Conservation (phyloP, 2,797 vertebrate species). For the Chloroceryle amazona region DNA sequence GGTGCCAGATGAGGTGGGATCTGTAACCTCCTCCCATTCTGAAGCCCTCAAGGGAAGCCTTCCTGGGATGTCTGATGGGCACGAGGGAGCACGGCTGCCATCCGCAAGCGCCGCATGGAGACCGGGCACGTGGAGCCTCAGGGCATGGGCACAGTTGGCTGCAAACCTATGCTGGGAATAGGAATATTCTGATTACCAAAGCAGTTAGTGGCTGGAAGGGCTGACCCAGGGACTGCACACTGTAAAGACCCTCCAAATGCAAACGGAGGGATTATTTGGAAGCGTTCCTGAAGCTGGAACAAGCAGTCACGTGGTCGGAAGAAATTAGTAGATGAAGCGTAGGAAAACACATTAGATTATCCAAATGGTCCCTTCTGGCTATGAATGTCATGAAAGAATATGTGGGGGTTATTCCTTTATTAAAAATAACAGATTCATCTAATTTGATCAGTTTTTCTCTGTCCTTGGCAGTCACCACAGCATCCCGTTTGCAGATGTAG, state of each 20-base stretch:
- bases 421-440: background rate
- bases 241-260: background rate
- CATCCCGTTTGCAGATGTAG: background rate
- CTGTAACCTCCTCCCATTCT: background rate
- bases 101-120: too few relatives aligned
- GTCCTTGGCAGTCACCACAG: background rate
- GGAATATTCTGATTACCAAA: background rate
- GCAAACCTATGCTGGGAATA: accelerated
- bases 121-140: accelerated
- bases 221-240: background rate
- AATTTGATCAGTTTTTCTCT: background rate
- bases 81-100: accelerated
- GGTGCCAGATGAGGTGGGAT: background rate
- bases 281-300: background rate
- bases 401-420: background rate
- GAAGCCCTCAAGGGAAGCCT: background rate
- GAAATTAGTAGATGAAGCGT: background rate
- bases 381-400: background rate
- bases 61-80: background rate
- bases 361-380: background rate
- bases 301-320: background rate
- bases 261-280: background rate
- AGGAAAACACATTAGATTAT: background rate
- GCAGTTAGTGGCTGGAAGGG: background rate
- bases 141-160: accelerated